Conservation (phyloP, 2,113 vertebrate genomes). For the Phaetusa simplex region DNA sequence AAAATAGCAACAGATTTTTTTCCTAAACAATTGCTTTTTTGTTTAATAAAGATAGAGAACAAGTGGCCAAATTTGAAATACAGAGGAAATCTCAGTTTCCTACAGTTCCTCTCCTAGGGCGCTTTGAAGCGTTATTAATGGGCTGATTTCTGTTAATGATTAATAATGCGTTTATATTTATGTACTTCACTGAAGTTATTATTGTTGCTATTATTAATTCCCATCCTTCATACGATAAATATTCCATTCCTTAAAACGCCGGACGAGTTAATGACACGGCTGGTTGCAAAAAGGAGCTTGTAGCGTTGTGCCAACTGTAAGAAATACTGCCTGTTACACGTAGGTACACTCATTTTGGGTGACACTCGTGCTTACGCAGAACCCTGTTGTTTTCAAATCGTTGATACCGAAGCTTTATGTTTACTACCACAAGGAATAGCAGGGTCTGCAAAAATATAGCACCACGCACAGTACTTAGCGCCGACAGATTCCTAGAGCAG, state of each 20-base stretch:
- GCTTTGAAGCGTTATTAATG: not conserved
- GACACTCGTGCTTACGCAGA: not conserved
- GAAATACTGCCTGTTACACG: not conserved
- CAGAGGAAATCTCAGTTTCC: not conserved
- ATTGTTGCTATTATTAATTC: not conserved
- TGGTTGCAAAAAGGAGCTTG: not conserved
- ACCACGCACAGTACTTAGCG: accelerated
- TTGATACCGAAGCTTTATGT: not conserved
- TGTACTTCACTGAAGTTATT: not conserved
- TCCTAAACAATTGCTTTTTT: not conserved
- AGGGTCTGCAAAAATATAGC: not conserved
- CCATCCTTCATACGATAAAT: not conserved
- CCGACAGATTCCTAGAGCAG: not conserved
- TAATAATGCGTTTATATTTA: not conserved
- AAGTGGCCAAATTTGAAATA: not conserved
- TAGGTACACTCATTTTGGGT: not conserved
- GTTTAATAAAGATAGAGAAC: not conserved
- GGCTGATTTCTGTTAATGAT: not conserved
- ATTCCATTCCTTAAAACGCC: not conserved
- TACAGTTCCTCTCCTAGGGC: not conserved
- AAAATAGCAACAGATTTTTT: not conserved
- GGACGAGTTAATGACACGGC: not conserved
- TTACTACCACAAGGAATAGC: not conserved
- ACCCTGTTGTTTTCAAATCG: not conserved
- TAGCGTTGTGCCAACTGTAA: too few relatives aligned